These are phyloP conservation scores for Apamea epomidion DNA, from an alignment of 2,888 invertebrate species.

Conservation along the genomic window DNA sequence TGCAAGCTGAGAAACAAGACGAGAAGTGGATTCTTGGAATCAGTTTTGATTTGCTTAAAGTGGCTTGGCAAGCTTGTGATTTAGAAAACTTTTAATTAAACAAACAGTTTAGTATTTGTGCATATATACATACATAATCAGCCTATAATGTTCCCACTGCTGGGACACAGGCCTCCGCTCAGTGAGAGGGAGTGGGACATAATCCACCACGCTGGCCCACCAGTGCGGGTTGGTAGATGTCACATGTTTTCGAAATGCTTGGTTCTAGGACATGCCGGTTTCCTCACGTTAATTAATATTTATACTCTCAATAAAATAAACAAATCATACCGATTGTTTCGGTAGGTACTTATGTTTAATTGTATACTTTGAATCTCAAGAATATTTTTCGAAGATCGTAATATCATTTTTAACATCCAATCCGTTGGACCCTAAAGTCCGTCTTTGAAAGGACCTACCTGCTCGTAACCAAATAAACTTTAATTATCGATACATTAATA, in stretches of 20 bases:
- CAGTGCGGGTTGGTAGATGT: neutral
- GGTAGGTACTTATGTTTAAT: too few relatives aligned
- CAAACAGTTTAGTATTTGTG: neutral
- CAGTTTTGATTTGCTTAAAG: neutral
- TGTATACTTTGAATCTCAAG: neutral
- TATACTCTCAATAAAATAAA: neutral
- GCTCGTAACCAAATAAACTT: slow-evolving; percentile 68
- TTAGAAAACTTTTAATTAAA: neutral
- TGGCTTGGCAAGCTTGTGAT: neutral
- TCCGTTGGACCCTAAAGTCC: slow-evolving; percentile 13
- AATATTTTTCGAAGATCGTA: neutral
- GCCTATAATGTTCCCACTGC: neutral
- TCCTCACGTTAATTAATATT: neutral
- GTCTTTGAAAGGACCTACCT: slow-evolving; percentile 62
- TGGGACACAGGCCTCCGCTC: neutral
- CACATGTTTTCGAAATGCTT: neutral
- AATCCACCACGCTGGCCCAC: neutral
- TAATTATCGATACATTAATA: slow-evolving; percentile 69
- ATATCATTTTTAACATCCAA: slow-evolving; percentile 8
- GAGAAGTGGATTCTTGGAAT: neutral
- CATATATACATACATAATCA: neutral
- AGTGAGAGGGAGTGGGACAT: neutral
- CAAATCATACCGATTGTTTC: neutral
- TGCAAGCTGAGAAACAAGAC: neutral
- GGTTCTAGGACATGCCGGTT: neutral